These are phyloP conservation scores for Brachypalpus laphriformis DNA, from an alignment of 2,888 invertebrate species.

Conservation along the genomic window DNA sequence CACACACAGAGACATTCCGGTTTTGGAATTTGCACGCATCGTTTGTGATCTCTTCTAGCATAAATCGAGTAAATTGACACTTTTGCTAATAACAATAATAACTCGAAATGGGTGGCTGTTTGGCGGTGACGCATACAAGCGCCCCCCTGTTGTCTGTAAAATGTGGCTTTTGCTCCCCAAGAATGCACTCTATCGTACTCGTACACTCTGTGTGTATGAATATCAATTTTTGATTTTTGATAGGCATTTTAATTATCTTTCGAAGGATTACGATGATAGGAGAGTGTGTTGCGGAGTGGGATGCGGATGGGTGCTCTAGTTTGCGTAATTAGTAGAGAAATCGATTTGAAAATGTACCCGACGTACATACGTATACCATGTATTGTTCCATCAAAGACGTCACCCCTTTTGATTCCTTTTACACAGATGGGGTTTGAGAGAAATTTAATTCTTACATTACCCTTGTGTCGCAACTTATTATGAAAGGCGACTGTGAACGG, in stretches of 20 bases:
- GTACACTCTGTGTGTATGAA: slow-evolving; percentile 4
- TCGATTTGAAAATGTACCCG: slow-evolving; percentile 9
- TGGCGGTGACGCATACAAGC: slow-evolving; percentile 45
- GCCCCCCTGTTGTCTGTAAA: slow-evolving; percentile 10
- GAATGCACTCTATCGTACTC: no score
- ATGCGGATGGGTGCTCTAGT: neutral
- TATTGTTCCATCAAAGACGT: neutral
- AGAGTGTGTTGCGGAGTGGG: no score
- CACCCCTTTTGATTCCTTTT: neutral
- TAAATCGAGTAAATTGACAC: slow-evolving; percentile 79
- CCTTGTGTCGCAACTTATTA: slow-evolving; percentile 9
- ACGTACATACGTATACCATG: no score
- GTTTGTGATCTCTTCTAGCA: slow-evolving; percentile 72
- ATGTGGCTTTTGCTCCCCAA: slow-evolving; percentile 10
- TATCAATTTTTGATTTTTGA: slow-evolving; percentile 68
- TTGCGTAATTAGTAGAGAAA: slow-evolving; percentile 10
- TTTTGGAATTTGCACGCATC: slow-evolving; percentile 71
- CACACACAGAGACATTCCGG: slow-evolving; percentile 11
- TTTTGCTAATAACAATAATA: slow-evolving; percentile 78
- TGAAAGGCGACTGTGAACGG: neutral
- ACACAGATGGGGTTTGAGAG: neutral
- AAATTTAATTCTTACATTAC: neutral
- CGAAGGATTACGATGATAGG: slow-evolving; percentile 34
- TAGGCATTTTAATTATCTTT: slow-evolving; percentile 68
- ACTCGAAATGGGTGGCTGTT: slow-evolving; percentile 67